Conservation (phyloP, 2,113 vertebrate genomes). For the Sclerurus mexicanus region DNA sequence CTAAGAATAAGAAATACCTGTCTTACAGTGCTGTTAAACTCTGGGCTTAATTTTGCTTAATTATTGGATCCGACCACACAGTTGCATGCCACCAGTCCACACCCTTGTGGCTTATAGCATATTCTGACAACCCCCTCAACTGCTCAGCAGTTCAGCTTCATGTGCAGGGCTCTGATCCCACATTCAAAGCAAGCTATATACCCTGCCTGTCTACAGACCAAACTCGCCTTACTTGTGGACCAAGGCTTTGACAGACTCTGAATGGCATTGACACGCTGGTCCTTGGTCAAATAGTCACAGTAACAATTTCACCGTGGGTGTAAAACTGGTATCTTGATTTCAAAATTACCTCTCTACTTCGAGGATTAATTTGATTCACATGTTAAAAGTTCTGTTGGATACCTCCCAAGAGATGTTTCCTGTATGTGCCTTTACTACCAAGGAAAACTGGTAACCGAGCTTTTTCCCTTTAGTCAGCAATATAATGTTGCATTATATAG, state of each 20-base stretch:
- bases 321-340: neutral
- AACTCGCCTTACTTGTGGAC: neutral
- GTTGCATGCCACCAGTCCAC: neutral
- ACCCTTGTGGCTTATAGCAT: fast-evolving
- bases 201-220: neutral
- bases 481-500: neutral
- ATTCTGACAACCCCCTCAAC: neutral
- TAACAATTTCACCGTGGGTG: neutral
- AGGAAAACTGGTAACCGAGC: neutral
- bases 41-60: neutral
- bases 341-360: neutral
- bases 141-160: neutral
- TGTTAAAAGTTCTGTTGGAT: neutral
- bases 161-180: neutral
- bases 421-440: neutral
- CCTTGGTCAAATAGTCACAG: neutral
- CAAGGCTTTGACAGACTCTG: neutral
- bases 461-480: neutral
- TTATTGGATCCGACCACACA: neutral
- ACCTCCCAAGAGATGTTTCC: neutral
- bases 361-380: neutral
- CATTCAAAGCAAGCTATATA: neutral
- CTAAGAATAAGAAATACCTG: neutral
- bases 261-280: neutral
- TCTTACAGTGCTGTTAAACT: neutral